These are phyloP conservation scores for Intellagama lesueurii DNA, from an alignment of 2,797 vertebrate genomes.

Conservation along the genomic window DNA sequence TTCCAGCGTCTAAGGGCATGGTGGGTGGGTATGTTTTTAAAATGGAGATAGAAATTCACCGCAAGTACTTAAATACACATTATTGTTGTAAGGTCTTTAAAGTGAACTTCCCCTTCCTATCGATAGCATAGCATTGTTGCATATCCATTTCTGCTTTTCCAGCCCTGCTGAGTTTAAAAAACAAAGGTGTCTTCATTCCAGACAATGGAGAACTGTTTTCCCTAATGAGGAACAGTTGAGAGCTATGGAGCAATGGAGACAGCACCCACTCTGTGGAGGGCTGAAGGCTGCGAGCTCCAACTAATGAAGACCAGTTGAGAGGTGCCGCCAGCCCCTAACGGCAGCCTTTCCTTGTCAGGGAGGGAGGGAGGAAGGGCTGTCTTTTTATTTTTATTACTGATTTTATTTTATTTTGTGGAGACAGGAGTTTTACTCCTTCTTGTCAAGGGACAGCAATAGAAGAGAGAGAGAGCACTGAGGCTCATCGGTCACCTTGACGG, in stretches of 20 bases:
- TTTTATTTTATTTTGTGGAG: slow-evolving; percentile 45
- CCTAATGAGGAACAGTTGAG: slow-evolving; percentile 88
- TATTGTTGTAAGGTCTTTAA: slow-evolving; percentile 34
- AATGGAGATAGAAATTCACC: neutral
- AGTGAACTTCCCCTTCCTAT: slow-evolving; percentile 56
- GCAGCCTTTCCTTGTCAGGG: slow-evolving; percentile 56
- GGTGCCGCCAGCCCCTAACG: slow-evolving; percentile 70
- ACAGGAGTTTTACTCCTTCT: slow-evolving; percentile 22
- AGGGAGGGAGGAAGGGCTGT: slow-evolving; percentile 16
- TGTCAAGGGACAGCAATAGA: slow-evolving; percentile 36
- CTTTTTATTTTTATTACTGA: neutral
- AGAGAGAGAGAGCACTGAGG: slow-evolving; percentile 53
- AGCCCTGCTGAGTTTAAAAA: slow-evolving; percentile 69
- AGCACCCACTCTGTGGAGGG: slow-evolving; percentile 74
- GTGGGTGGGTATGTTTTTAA: neutral
- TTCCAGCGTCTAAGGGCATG: neutral
- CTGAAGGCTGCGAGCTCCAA: slow-evolving; percentile 59
- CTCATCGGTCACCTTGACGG: slow-evolving; percentile 86
- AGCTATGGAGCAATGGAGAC: slow-evolving; percentile 85
- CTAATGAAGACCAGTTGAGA: slow-evolving; percentile 87
- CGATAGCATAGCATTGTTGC: slow-evolving; percentile 82
- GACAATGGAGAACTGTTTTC: slow-evolving; percentile 84
- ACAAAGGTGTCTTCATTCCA: slow-evolving; percentile 84
- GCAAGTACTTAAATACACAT: neutral
- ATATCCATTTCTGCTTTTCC: slow-evolving; percentile 81